Percentiles rank a stretch among this genome's conserved stretches.
phyloP scores from a whole-genome alignment of 2,888 invertebrate species.

The Caenorhabditis sp. region DNA sequence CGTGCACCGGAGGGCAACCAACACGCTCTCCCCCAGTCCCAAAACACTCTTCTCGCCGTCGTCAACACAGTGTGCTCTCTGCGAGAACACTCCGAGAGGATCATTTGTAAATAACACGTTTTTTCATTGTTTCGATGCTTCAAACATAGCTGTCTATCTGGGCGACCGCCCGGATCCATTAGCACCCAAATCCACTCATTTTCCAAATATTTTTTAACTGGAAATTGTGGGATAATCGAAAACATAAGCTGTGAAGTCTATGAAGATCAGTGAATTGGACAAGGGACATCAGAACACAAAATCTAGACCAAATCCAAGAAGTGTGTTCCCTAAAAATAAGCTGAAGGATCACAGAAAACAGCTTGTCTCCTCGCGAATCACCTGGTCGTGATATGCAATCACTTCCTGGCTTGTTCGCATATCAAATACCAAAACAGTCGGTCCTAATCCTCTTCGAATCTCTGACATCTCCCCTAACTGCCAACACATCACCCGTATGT shows the following conservation, averaged over 20 bases:
- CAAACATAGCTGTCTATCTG: slow-evolving; percentile 21
- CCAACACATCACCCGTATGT: slow-evolving; percentile 28
- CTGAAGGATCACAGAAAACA: not conserved
- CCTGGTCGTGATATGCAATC: slow-evolving; percentile 6
- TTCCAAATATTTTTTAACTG: too few species aligned
- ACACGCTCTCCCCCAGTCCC: slow-evolving; percentile 5
- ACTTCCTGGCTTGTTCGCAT: slow-evolving; percentile 4
- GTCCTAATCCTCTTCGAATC: slow-evolving; percentile 9
- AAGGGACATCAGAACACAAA: too few species aligned
- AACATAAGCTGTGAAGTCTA: too few species aligned
- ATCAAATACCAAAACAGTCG: slow-evolving; percentile 35
- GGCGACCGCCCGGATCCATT: not conserved
- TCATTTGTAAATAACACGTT: slow-evolving; percentile 49
- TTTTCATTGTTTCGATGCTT: slow-evolving; percentile 42
- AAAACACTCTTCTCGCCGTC: slow-evolving; percentile 45
- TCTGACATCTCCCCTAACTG: slow-evolving; percentile 26
- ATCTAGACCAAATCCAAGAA: too few species aligned
- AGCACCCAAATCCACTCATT: not conserved
- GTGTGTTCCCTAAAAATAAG: too few species aligned
- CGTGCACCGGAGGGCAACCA: slow-evolving; percentile 42
- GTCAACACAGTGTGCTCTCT: slow-evolving; percentile 26
- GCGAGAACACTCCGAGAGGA: slow-evolving; percentile 27
- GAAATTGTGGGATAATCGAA: too few species aligned
- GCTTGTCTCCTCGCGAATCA: slow-evolving; percentile 7
- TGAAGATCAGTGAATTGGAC: too few species aligned